phyloP scores from a whole-genome alignment of 1,140 invertebrate genomes.

The Riptortus pedestris region DNA sequence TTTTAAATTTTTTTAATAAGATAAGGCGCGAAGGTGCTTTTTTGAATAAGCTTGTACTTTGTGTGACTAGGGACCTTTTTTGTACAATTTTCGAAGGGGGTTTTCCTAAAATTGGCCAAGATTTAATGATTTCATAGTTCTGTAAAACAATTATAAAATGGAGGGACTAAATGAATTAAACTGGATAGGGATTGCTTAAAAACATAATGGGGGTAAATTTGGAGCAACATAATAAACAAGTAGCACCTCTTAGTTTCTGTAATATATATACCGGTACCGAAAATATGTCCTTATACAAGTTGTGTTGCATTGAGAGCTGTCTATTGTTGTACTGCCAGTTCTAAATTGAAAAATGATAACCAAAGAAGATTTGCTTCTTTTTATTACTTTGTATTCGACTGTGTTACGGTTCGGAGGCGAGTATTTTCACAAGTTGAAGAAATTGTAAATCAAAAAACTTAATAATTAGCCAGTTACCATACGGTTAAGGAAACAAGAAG shows the following conservation, averaged over 20 bases:
- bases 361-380: conserved; percentile 23
- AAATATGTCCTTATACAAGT: conserved; percentile 6
- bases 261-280: conserved; percentile 17
- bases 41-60: conserved; percentile 59
- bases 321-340: conserved; percentile 24
- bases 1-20: conserved; percentile 39
- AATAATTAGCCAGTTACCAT: conserved; percentile 16
- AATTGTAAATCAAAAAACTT: conserved; percentile 5
- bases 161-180: not conserved
- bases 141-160: conserved; percentile 18
- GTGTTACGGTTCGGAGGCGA: too few relatives aligned
- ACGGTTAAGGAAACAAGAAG: conserved; percentile 26
- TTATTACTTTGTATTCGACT: conserved; percentile 12
- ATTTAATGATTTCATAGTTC: conserved; percentile 11
- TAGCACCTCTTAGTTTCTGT: conserved; percentile 20
- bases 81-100: conserved; percentile 31
- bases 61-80: conserved; percentile 41
- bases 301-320: not conserved
- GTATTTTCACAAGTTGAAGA: too few relatives aligned
- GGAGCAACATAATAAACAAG: conserved; percentile 12
- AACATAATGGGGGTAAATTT: conserved; percentile 10
- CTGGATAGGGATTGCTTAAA: conserved; percentile 3
- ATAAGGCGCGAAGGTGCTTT: conserved; percentile 60
- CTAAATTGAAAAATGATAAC: conserved; percentile 8
- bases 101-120: conserved; percentile 34